Base-by-base conservation (phyloP, 2,113 vertebrate species). In the Ophthalmolycus amberensis region DNA sequence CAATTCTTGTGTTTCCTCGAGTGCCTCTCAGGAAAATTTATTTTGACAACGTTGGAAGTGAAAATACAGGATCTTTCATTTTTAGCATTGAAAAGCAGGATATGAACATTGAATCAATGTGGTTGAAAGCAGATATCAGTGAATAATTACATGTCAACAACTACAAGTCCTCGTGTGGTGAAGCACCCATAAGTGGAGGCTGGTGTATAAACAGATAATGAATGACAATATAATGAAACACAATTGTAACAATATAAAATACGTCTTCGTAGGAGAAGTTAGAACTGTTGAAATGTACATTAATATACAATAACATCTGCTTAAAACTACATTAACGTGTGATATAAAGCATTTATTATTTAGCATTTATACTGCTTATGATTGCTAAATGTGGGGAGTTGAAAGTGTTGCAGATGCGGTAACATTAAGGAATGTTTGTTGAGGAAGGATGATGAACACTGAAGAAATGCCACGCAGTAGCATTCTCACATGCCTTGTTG, bases 401-500 rank as follows among this genome's bases (percentile, higher is more conserved):
- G 0, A 22, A 50, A 29, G 15, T 54, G 27, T 52, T 22, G 25
- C 37, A 8, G 14, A 0, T 40, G n/a, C 14, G 18, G 4, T 25
- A 9, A 46, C 32, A 25, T 29, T 14, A 18, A 46, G 32, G 12
- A 60, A 6, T 52, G 6, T 18, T 70, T 58, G 12, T 29, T 62
- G 29, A 54, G 52, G 74, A 50, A 71, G 16, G 15, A 71, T 77
- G 44, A 78, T 84, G 68, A 74, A 65, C 15, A 14, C 4, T 32
- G 48, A 71, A 64, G 71, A 66, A 52, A 77, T 79, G 85, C 22
- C 32, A 42, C 32, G 42, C 70, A 48, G 62, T 9, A 73, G 60
- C 76, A 82, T 82, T 80, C 74, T 59, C 56, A 44, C 1, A 56
- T 8, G 22, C 48, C 56, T 62, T 87, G 69, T 90, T 91, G 85